Percentiles rank a stretch among this genome's conserved stretches.
Evolutionary conservation across 2,888 invertebrate genomes (phyloP).

Genomic region (Synergus japonicus): DNA sequence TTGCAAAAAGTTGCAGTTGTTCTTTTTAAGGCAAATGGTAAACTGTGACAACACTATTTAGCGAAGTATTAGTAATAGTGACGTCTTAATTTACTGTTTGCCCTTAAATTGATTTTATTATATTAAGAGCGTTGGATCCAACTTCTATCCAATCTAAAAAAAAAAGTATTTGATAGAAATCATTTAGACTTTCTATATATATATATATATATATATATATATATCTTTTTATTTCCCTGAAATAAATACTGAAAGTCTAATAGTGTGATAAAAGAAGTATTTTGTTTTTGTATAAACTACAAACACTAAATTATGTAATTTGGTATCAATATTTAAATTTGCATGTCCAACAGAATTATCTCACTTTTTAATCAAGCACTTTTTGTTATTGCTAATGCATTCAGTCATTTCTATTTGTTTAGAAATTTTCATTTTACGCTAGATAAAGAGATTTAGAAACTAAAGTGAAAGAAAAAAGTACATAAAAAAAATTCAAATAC

Average conservation of each 20-base stretch:
- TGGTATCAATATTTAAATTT: not conserved
- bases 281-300: not conserved
- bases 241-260: not conserved
- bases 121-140: no score
- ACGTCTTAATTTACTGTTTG: no score
- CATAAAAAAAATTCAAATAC: conserved; percentile 13
- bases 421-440: not conserved
- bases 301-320: not conserved
- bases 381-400: not conserved
- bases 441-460: not conserved
- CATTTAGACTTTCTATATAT: no score
- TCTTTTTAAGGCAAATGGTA: no score
- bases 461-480: not conserved
- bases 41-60: no score
- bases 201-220: no score
- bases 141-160: no score
- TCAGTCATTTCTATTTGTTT: not conserved
- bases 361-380: conserved; percentile 19
- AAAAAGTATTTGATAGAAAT: no score
- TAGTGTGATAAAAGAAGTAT: not conserved
- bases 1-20: not conserved
- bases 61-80: no score
- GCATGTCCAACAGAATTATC: not conserved
- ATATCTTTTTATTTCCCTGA: no score
- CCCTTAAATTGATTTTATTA: no score